These are phyloP conservation scores for Eonycteris spelaea DNA, from an alignment of 2,113 vertebrate species.

Conservation along the genomic window DNA sequence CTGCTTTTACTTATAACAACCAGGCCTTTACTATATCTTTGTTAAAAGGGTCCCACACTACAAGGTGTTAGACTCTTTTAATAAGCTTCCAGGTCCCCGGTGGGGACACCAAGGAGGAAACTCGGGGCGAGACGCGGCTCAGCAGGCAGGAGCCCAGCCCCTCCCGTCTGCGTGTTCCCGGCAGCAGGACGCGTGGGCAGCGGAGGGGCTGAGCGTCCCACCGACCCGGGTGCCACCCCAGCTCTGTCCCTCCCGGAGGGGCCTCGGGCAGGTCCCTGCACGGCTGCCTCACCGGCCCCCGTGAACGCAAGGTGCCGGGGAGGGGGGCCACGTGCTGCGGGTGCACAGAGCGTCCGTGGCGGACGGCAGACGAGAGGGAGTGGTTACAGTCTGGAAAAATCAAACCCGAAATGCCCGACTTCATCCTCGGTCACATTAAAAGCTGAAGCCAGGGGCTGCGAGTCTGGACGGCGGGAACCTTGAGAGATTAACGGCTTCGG, in stretches of 20 bases:
- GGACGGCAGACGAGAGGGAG: not conserved
- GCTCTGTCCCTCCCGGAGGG: not conserved
- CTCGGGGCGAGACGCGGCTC: not conserved
- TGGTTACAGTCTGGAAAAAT: not conserved
- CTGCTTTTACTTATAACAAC: not conserved
- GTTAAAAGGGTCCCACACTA: not conserved
- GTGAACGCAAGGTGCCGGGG: accelerated
- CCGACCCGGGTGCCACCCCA: not conserved
- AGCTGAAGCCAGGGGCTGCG: not conserved
- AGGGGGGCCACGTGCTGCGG: too few relatives aligned
- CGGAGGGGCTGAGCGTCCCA: not conserved
- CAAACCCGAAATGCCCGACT: not conserved
- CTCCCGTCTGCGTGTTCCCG: accelerated
- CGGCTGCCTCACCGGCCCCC: accelerated
- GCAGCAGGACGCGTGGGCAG: accelerated
- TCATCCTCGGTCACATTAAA: not conserved
- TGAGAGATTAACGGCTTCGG: not conserved
- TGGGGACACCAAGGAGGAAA: not conserved
- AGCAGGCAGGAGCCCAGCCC: not conserved
- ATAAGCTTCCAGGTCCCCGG: not conserved
- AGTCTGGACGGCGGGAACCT: not conserved
- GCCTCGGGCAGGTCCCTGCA: not conserved
- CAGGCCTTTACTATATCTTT: not conserved
- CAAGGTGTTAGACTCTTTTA: not conserved
- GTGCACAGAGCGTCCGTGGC: accelerated